Base-by-base conservation (phyloP, 2,113 vertebrate genomes). In the Xyrauchen texanus region DNA sequence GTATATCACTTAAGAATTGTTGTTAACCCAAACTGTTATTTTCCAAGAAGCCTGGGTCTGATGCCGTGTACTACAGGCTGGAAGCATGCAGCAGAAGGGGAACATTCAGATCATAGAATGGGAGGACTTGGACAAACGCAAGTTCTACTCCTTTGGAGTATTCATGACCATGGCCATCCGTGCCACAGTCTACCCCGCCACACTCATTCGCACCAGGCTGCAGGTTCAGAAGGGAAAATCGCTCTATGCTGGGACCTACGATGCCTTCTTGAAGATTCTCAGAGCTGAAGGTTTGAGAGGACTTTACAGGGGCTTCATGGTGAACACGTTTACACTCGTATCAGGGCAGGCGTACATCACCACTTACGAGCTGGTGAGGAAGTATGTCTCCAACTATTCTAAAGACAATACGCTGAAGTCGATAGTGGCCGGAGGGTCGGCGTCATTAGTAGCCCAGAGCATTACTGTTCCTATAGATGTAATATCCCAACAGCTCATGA, bases 31-130 rank as follows among this genome's bases (percentile, higher is more conserved):
- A 34, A 34, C 21, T 6, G 0, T 10, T 11, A 8, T 49, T 52
- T 62, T 13, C 16, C 16, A 11, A 44, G 63, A 57, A 21, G 10
- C 60, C 78, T 61, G 45, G 58, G 65, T 76, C 80, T 75, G 62
- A 83, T 61, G 78, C 57, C 7, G 16, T 49, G 71, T 13, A 9
- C 63, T 65, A 57, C 55, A 60, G 62, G 68, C 77, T 8, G 62
- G 83, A 86, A 88, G 73, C 82, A 94, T 94, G 93, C 91, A 91
- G 83, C 91, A 92, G 81, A 93, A 93, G 86, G 92, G 96, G 10
- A 96, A 96, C 82, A 96, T 99, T 88, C 95, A 92, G 85, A 99
- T 99, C 88, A 99, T 99, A 0, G 98, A 99, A 87, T 99, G 98
- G 98, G 97, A 99, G 77, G 95, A 99, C 86, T 86, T 99, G 90